Conservation (phyloP, 2,797 vertebrate genomes). For the Erethizon dorsatum region DNA sequence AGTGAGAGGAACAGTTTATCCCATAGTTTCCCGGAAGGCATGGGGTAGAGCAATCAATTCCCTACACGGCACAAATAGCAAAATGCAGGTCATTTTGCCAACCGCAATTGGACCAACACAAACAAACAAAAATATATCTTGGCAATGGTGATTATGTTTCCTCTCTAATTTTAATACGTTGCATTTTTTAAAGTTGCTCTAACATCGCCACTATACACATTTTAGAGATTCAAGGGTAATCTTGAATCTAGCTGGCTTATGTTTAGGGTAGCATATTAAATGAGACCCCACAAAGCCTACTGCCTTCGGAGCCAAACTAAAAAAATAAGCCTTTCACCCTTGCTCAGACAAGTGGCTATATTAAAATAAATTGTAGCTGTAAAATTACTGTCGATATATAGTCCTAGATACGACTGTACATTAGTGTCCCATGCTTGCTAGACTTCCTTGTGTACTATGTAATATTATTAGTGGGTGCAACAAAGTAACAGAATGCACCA, state of each 20-base stretch:
- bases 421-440: not conserved
- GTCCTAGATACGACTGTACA: constrained; percentile 24
- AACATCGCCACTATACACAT: constrained; percentile 42
- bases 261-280: constrained; percentile 19
- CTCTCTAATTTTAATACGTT: constrained; percentile 53
- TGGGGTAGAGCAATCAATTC: constrained; percentile 91
- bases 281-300: not conserved
- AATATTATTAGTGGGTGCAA: not conserved
- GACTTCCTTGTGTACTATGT: not conserved
- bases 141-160: constrained; percentile 5
- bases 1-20: constrained; percentile 95
- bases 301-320: not conserved
- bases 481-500: not conserved
- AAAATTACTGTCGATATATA: constrained; percentile 23
- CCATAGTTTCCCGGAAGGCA: constrained; percentile 94
- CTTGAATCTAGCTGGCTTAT: not conserved
- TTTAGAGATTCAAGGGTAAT: not conserved
- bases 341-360: constrained; percentile 11
- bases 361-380: constrained; percentile 37
- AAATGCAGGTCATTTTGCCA: constrained; percentile 13
- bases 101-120: constrained; percentile 1
- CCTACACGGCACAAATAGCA: constrained; percentile 88
- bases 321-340: constrained; percentile 27
- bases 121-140: constrained; percentile 47
- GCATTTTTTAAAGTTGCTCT: constrained; percentile 41